Evolutionary conservation across 2,113 vertebrate genomes (phyloP).

Genomic region (Vimba vimba): DNA sequence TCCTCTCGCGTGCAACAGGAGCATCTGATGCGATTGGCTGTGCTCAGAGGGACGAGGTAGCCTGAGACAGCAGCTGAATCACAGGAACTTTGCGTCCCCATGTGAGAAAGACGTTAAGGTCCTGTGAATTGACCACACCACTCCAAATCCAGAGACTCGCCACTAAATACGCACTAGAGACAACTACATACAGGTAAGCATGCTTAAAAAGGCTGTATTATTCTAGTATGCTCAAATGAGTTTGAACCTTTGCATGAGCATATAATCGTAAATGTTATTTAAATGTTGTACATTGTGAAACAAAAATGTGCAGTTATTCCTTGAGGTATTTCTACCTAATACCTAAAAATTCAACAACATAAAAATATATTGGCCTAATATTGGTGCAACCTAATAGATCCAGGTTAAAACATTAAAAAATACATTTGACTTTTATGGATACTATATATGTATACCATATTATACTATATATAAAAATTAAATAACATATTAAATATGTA

Average conservation of each 20-base stretch:
- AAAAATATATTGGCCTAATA: too few relatives aligned
- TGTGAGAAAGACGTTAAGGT: neutral
- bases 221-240: too few relatives aligned
- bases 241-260: neutral
- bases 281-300: too few relatives aligned
- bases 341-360: too few relatives aligned
- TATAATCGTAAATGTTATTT: neutral
- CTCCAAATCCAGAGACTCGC: slow-evolving; percentile 5
- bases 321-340: too few relatives aligned
- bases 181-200: slow-evolving; percentile 20
- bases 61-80: neutral
- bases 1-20: slow-evolving; percentile 23
- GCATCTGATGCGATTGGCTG: neutral
- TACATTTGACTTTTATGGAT: too few relatives aligned
- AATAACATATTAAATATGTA: too few relatives aligned
- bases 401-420: too few relatives aligned
- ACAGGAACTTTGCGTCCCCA: slow-evolving; percentile 23
- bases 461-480: too few relatives aligned
- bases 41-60: neutral
- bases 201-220: neutral
- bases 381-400: too few relatives aligned
- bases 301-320: too few relatives aligned
- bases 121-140: neutral
- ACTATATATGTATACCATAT: too few relatives aligned
- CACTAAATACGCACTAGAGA: neutral